Evolutionary conservation across 2,888 invertebrate genomes (phyloP).

Genomic region (Nomada flava): DNA sequence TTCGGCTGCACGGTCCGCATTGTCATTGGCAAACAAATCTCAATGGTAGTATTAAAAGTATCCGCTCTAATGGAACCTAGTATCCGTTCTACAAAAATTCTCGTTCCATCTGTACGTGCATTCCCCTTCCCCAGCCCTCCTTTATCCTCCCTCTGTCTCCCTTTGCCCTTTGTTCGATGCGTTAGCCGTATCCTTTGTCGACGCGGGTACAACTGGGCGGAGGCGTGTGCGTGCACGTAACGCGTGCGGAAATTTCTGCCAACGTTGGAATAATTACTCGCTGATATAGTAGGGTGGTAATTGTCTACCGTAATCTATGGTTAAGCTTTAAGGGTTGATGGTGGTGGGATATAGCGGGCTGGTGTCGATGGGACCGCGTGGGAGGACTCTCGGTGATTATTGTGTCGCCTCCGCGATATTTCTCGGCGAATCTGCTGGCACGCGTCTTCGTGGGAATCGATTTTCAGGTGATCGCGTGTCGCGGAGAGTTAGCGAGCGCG

Average conservation of each 20-base stretch:
- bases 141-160: not conserved
- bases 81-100: constrained; percentile 73
- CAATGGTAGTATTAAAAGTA: constrained; percentile 83
- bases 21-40: constrained; percentile 83
- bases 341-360: constrained; percentile 1
- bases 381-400: constrained; percentile 24
- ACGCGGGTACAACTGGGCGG: not conserved
- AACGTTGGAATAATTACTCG: constrained; percentile 66
- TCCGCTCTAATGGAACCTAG: constrained; percentile 81
- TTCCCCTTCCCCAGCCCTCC: not conserved
- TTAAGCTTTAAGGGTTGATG: constrained; percentile 22
- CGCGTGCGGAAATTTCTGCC: constrained; percentile 61
- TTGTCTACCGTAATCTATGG: constrained; percentile 59
- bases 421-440: not conserved
- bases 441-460: constrained; percentile 3
- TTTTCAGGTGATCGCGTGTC: constrained; percentile 3
- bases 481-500: not conserved
- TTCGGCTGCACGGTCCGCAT: constrained; percentile 77
- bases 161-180: constrained; percentile 12
- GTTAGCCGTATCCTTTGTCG: constrained; percentile 25
- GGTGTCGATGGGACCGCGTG: constrained; percentile 22
- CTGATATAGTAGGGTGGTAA: constrained; percentile 62
- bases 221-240: constrained; percentile 1
- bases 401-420: constrained; percentile 11
- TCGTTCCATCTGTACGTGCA: constrained; percentile 51